Evolutionary conservation across 2,888 invertebrate species (phyloP).

Genomic region (Caenorhabditis uteleia): DNA sequence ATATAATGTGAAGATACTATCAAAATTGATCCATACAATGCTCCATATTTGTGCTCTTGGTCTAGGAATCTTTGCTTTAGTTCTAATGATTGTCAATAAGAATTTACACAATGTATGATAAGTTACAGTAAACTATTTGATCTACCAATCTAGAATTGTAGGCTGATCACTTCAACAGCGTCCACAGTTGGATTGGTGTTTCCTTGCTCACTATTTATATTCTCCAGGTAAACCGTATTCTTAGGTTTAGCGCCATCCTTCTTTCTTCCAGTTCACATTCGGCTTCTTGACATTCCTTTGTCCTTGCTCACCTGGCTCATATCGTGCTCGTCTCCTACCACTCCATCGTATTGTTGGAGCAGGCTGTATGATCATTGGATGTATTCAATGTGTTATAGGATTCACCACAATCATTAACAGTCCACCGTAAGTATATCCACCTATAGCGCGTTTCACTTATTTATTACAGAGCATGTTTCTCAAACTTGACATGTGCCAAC

Average conservation of each 20-base stretch:
- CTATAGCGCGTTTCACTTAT: background rate
- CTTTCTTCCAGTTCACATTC: conserved; percentile 47
- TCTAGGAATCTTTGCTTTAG: conserved; percentile 42
- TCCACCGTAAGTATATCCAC: conserved; percentile 1
- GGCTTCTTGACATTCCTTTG: conserved; percentile 52
- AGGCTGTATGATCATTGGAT: conserved; percentile 28
- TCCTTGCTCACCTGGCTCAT: conserved; percentile 40
- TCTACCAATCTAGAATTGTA: conserved; percentile 8
- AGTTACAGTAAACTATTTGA: too few relatives aligned
- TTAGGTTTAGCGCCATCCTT: background rate
- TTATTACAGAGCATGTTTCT: conserved; percentile 40
- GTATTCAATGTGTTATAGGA: conserved; percentile 43
- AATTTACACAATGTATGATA: background rate
- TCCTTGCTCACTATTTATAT: conserved; percentile 50
- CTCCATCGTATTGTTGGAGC: conserved; percentile 49
- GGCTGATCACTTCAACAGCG: conserved; percentile 45
- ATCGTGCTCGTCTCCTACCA: conserved; percentile 48
- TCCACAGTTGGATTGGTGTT: conserved; percentile 61
- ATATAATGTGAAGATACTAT: conserved; percentile 50
- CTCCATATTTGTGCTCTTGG: conserved; percentile 50
- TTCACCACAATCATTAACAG: too few relatives aligned
- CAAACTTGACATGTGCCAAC: conserved; percentile 41
- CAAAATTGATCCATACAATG: conserved; percentile 53
- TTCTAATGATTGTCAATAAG: conserved; percentile 33
- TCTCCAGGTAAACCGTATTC: conserved; percentile 44